Percentiles rank a stretch among this genome's conserved stretches.
Evolutionary conservation across 1,140 invertebrate genomes (phyloP).

Genomic region (Hycleus phaleratus): DNA sequence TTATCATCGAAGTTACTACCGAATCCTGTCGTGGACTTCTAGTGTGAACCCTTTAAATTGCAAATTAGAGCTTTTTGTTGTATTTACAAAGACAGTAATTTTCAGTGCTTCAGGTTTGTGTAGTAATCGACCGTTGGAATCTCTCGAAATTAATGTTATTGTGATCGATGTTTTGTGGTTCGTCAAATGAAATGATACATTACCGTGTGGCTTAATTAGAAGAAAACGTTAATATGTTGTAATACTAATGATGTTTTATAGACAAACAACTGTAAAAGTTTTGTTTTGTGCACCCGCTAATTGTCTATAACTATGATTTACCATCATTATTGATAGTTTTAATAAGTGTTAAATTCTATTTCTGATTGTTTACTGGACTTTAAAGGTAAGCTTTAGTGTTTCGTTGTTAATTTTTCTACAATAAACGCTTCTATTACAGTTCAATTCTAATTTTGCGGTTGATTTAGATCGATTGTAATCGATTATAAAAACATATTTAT

Average conservation of each 20-base stretch:
- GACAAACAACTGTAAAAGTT: too few species aligned
- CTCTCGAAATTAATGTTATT: background rate
- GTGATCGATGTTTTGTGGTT: conserved; percentile 18
- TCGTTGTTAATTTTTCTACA: background rate
- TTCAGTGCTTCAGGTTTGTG: conserved; percentile 5
- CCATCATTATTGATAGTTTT: conserved; percentile 1
- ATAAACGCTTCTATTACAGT: background rate
- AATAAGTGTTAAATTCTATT: background rate
- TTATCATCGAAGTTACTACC: conserved; percentile 8
- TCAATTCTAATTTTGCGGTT: too few species aligned
- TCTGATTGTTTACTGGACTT: background rate
- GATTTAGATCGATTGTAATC: too few species aligned
- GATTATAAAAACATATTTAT: too few species aligned
- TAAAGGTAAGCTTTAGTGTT: conserved; percentile 4
- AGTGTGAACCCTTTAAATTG: too few species aligned
- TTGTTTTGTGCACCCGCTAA: background rate
- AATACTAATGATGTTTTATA: background rate
- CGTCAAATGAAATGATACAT: background rate
- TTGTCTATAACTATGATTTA: too few species aligned
- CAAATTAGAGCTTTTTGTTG: too few species aligned
- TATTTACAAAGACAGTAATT: background rate
- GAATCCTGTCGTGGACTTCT: background rate
- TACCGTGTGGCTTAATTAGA: background rate
- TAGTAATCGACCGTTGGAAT: background rate
- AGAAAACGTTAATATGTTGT: conserved; percentile 14